These are phyloP conservation scores for Petrolisthes manimaculis DNA, from an alignment of 2,888 invertebrate species.

Conservation along the genomic window DNA sequence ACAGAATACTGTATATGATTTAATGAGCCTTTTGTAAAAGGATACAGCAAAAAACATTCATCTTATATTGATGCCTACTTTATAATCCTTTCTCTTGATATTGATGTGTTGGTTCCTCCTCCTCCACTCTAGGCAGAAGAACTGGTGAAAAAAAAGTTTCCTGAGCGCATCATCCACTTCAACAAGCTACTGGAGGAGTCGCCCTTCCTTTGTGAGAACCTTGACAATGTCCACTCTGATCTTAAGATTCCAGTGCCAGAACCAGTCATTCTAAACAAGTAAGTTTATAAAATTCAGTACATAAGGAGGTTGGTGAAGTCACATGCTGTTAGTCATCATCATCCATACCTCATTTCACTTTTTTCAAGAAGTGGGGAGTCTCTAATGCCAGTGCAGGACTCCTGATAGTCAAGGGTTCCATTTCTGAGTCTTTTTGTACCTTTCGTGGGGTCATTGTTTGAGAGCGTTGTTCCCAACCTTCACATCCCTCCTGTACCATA, in stretches of 20 bases:
- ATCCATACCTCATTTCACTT: not conserved
- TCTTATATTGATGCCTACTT: not conserved
- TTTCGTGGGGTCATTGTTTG: too few species aligned
- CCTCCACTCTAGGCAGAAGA: conserved; percentile 78
- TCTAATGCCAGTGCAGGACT: too few species aligned
- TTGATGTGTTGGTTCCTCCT: not conserved
- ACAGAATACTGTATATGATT: too few species aligned
- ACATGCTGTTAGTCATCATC: not conserved
- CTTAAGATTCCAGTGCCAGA: conserved; percentile 92
- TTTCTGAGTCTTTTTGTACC: not conserved
- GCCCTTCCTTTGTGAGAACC: conserved; percentile 83
- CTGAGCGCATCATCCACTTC: conserved; percentile 90
- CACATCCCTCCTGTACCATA: too few species aligned
- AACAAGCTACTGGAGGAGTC: conserved; percentile 88
- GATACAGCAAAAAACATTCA: too few species aligned
- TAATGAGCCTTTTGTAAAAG: too few species aligned
- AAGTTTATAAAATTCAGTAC: conserved; percentile 42
- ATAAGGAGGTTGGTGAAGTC: not conserved
- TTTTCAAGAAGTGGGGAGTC: too few species aligned
- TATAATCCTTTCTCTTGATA: not conserved
- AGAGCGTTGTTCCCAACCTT: too few species aligned
- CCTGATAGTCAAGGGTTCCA: not conserved
- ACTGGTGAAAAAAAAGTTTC: conserved; percentile 89
- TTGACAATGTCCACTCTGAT: conserved; percentile 83
- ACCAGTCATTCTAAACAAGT: conserved; percentile 77